Conservation (phyloP, 2,797 vertebrate species). For the Epinephelus malabaricus region DNA sequence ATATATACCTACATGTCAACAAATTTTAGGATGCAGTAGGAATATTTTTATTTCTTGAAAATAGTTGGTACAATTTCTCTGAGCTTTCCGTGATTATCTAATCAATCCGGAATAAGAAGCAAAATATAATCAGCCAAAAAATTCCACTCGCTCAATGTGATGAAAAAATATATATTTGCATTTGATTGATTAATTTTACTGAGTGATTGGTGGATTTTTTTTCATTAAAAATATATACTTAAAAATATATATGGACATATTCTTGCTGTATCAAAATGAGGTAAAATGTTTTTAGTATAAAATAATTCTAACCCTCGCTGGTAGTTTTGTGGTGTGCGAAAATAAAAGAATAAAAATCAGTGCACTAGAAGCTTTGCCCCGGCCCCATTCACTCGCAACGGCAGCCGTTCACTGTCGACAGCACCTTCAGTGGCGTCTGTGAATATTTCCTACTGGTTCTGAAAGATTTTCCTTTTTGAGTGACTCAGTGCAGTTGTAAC, state of each 20-base stretch:
- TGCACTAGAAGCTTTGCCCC: too few species aligned
- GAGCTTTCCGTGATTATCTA: neutral
- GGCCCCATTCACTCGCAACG: neutral
- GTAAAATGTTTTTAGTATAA: neutral
- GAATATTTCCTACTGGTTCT: neutral
- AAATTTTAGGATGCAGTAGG: too few species aligned
- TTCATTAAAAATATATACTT: neutral
- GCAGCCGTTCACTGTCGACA: neutral
- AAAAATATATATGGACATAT: neutral
- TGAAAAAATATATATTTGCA: neutral
- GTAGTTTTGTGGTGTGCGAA: neutral
- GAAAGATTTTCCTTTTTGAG: neutral
- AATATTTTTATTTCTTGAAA: neutral
- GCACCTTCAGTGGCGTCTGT: neutral
- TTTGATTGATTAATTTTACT: neutral
- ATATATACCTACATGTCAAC: neutral
- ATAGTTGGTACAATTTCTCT: neutral
- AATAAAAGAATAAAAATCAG: too few species aligned
- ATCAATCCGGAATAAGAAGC: neutral
- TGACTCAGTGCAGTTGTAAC: conserved; percentile 4
- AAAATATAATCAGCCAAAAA: neutral
- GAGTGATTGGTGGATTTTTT: neutral
- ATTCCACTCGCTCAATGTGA: too few species aligned
- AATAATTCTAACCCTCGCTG: accelerated
- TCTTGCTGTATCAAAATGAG: neutral